phyloP scores from a whole-genome alignment of 2,797 vertebrate genomes.

The Discoglossus pictus region DNA sequence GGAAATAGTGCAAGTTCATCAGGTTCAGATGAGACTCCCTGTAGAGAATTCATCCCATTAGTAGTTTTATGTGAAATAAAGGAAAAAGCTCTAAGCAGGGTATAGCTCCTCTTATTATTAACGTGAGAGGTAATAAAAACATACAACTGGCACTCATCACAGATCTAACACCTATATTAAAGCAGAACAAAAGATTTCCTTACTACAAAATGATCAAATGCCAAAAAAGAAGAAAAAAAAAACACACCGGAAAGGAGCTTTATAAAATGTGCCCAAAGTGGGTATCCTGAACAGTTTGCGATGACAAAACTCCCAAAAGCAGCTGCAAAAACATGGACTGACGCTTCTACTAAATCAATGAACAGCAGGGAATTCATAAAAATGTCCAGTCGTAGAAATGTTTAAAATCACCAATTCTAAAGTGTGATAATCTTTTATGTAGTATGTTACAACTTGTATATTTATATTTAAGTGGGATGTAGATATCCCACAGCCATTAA shows the following conservation, averaged over 20 bases:
- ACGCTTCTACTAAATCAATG: constrained; percentile 31
- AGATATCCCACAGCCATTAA: too few species aligned
- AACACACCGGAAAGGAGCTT: not conserved
- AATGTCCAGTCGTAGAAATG: too few species aligned
- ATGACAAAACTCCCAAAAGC: constrained; percentile 5
- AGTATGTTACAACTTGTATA: too few species aligned
- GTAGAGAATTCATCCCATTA: constrained; percentile 3
- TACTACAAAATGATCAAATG: not conserved
- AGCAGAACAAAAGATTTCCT: constrained; percentile 30
- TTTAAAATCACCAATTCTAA: too few species aligned
- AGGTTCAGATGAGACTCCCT: constrained; percentile 21
- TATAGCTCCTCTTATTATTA: not conserved
- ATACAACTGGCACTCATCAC: constrained; percentile 9
- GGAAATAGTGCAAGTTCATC: not conserved
- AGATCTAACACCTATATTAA: constrained; percentile 35
- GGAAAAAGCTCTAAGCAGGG: not conserved
- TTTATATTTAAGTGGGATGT: too few species aligned
- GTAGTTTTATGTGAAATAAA: constrained; percentile 21
- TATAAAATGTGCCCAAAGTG: constrained; percentile 39
- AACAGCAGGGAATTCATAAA: constrained; percentile 50
- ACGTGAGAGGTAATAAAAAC: constrained; percentile 3
- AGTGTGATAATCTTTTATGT: not conserved
- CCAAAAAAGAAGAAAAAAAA: too few species aligned
- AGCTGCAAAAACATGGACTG: constrained; percentile 53
- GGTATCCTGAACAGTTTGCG: constrained; percentile 48